Conservation (phyloP, 2,113 vertebrate species). For the Blennius ocellaris region DNA sequence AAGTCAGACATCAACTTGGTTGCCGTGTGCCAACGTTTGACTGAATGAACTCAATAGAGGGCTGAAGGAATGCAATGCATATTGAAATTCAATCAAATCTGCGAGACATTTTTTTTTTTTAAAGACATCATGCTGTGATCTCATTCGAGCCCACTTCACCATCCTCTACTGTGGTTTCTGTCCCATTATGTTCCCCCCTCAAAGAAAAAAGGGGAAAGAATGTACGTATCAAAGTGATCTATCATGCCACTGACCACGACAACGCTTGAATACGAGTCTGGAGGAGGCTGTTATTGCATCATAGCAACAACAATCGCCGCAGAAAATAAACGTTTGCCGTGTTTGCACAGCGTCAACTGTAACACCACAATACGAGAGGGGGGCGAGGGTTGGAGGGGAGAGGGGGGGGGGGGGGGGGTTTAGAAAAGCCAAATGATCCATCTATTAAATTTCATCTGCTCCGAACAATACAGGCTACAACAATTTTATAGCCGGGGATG, state of each 20-base stretch:
- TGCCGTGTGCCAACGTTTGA: slow-evolving; percentile 53
- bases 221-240: slow-evolving; percentile 46
- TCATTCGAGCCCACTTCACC: slow-evolving; percentile 60
- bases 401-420: neutral
- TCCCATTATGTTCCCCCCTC: slow-evolving; percentile 48
- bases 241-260: slow-evolving; percentile 49
- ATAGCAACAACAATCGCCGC: slow-evolving; percentile 49
- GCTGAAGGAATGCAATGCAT: slow-evolving; percentile 58
- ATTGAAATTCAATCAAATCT: slow-evolving; percentile 75
- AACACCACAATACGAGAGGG: slow-evolving; percentile 46
- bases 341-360: slow-evolving; percentile 45
- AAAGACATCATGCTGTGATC: slow-evolving; percentile 67
- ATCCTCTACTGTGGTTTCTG: slow-evolving; percentile 58
- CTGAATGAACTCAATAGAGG: slow-evolving; percentile 35
- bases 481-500: slow-evolving; percentile 58
- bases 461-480: slow-evolving; percentile 38
- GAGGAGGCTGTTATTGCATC: slow-evolving; percentile 50
- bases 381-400: neutral
- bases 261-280: slow-evolving; percentile 46
- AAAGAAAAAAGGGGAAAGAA: slow-evolving; percentile 33
- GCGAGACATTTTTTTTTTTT: slow-evolving; percentile 67
- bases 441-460: slow-evolving; percentile 59
- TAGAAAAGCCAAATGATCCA: slow-evolving; percentile 54
- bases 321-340: slow-evolving; percentile 42
- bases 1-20: slow-evolving; percentile 13